Evolutionary conservation across 2,113 vertebrate species (phyloP).

Genomic region (Tachuris rubrigastra): DNA sequence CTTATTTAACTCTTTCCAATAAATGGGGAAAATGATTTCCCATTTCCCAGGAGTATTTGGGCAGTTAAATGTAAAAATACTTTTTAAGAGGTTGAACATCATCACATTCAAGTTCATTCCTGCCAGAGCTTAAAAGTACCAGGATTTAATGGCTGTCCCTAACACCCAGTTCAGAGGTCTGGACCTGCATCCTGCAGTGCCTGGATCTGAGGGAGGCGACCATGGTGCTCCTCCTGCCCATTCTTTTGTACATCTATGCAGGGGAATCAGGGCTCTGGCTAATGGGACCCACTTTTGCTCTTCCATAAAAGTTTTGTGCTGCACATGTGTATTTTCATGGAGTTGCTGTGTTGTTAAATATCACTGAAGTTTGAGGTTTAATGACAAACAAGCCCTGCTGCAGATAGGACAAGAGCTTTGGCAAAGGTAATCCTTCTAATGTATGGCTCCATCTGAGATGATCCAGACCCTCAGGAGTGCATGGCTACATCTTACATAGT

Average conservation of each 20-base stretch:
- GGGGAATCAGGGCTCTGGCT: background rate
- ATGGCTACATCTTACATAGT: rapidly evolving
- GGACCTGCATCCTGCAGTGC: background rate
- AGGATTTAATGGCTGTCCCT: background rate
- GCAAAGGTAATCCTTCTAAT: background rate
- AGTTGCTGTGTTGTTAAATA: background rate
- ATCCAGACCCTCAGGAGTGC: background rate
- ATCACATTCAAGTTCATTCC: background rate
- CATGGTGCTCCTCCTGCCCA: background rate
- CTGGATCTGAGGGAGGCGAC: background rate
- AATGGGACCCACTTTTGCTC: background rate
- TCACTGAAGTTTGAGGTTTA: background rate
- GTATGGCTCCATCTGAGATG: background rate
- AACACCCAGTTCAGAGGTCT: background rate
- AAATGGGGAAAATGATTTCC: background rate
- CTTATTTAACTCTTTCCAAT: background rate
- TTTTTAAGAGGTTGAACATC: background rate
- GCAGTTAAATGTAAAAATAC: background rate
- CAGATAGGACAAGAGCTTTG: background rate
- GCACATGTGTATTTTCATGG: background rate
- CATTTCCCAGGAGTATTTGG: background rate
- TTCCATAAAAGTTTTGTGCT: background rate
- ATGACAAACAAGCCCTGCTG: background rate
- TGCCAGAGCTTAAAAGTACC: background rate
- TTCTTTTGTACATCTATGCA: background rate